Conservation (phyloP, 2,888 invertebrate genomes). For the Yponomeuta cagnagella region DNA sequence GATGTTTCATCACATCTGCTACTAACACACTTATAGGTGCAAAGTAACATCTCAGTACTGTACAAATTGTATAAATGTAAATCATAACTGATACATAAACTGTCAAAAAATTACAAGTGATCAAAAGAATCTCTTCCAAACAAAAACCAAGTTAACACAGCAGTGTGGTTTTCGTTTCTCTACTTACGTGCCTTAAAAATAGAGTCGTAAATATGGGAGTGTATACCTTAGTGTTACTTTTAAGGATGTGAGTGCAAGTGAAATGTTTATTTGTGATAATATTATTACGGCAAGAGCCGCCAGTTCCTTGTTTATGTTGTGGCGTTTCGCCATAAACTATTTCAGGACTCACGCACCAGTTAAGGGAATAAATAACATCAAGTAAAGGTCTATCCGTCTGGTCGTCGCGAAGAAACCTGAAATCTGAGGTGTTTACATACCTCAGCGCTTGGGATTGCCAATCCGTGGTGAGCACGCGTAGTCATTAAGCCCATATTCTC, state of each 20-base stretch:
- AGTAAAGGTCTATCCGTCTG: neutral
- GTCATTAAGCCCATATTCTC: too few species aligned
- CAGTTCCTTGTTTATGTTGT: conserved; percentile 1
- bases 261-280: conserved; percentile 1
- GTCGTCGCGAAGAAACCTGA: too few species aligned
- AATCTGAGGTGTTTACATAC: too few species aligned
- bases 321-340: neutral
- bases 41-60: neutral
- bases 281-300: neutral
- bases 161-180: neutral
- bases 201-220: neutral
- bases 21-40: neutral
- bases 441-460: too few species aligned
- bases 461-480: too few species aligned
- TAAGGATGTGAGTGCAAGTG: neutral
- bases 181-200: neutral
- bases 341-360: neutral
- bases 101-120: neutral
- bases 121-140: neutral
- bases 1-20: neutral
- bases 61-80: neutral
- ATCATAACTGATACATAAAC: neutral
- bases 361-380: neutral
- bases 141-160: neutral
- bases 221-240: neutral